Base-by-base conservation (phyloP, 2,113 vertebrate species). In the Piprites chloris region DNA sequence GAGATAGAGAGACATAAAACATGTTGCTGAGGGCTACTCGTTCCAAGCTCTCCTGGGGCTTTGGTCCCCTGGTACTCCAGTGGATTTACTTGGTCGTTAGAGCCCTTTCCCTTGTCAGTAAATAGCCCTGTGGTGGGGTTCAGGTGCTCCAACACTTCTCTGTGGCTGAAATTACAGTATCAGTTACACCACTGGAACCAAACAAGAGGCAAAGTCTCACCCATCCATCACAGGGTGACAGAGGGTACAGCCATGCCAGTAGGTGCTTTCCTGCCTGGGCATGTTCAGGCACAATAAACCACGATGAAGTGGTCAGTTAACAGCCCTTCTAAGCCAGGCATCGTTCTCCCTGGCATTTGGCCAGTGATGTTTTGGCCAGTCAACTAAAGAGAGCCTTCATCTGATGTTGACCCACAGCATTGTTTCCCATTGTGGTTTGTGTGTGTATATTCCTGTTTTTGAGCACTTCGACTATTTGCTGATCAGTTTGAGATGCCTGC, bases 201-300 rank as follows among this genome's bases (percentile, higher is more conserved):
- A 72, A 22, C 4, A 13, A 63, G 86, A 78, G 65, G 83, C 52
- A 65, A 74, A 13, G 30, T 72, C 52, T 68, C 18, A 47, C 42
- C 21, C 69, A 95, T 96, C 73, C 76, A 81, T 96, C 89, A 84
- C 1, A 0, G 65, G 19, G 7, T 81, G 84, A 73, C 83, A 90
- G 67, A 44, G 3, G 44, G 73, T 68, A 89, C 65, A 56, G 80
- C n/a, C 61, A 26, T 28, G 52, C 50, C 84, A 72, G 37, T 24
- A 81, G 83, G 65, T 59, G 39, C 56, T 81, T 92, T 84, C 93
- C 49, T 95, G 96, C 93, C 80, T 89, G 65, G 80, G 27, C 96
- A 85, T 72, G 94, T 63, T 82, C 56, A 95, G 68, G 47, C 73
- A 89, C 86, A 96, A 75, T 65, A 68, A 65, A 71, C 77, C n/a